These are phyloP conservation scores for Eulemur macaco DNA, from an alignment of 2,113 vertebrate species.

Conservation along the genomic window DNA sequence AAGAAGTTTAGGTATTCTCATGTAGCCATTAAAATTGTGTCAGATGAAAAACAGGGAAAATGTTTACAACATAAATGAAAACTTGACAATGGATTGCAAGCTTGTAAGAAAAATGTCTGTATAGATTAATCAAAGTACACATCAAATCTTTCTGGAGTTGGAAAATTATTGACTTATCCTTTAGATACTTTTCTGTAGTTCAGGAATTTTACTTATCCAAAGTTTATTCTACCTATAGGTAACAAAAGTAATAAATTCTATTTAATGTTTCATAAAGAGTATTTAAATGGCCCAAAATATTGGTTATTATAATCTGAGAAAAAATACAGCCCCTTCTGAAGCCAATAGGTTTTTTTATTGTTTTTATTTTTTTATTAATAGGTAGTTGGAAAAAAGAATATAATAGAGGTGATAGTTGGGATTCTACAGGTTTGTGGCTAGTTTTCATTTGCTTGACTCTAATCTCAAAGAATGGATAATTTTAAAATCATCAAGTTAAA, in stretches of 20 bases:
- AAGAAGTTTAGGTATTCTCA: background rate
- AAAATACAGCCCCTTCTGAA: background rate
- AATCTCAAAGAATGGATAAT: constrained; percentile 6
- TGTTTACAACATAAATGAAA: background rate
- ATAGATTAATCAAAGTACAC: background rate
- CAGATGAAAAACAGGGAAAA: background rate
- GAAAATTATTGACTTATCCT: background rate
- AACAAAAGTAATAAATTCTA: background rate
- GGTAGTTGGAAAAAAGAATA: background rate
- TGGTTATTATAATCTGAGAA: background rate
- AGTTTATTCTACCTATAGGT: background rate
- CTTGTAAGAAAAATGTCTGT: background rate
- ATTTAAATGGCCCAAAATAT: background rate
- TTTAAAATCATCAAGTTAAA: constrained; percentile 33
- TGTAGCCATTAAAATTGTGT: background rate
- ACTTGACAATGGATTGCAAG: background rate
- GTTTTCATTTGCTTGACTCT: background rate
- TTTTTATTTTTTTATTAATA: background rate
- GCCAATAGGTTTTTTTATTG: background rate
- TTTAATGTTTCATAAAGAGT: background rate
- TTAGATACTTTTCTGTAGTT: background rate
- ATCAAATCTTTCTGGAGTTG: background rate
- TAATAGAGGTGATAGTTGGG: background rate
- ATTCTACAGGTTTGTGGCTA: background rate
- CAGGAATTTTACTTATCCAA: background rate